phyloP scores from a whole-genome alignment of 2,113 vertebrate genomes.

The Addax nasomaculatus region DNA sequence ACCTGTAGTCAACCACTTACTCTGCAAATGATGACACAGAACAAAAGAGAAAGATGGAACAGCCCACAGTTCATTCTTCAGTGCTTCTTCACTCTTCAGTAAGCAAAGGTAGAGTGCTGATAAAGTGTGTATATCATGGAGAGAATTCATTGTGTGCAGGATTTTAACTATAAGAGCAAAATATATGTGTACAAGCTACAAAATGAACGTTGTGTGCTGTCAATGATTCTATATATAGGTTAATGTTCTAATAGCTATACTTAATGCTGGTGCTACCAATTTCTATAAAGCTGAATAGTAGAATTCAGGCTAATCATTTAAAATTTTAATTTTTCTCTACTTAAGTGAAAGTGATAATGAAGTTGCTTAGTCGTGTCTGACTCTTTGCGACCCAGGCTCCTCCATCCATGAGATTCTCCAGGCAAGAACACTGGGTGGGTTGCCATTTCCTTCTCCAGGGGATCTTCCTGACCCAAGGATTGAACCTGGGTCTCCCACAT shows the following conservation, averaged over 20 bases:
- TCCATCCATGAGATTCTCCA: background rate
- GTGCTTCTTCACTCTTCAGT: background rate
- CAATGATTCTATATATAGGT: background rate
- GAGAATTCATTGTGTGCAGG: background rate
- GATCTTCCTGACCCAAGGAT: background rate
- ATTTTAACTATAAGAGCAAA: background rate
- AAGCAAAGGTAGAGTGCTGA: background rate
- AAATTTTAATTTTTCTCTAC: background rate
- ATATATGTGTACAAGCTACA: background rate
- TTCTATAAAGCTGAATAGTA: background rate
- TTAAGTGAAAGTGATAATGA: background rate
- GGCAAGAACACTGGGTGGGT: background rate
- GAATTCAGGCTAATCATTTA: background rate
- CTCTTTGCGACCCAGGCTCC: rapidly evolving
- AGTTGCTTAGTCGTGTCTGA: background rate
- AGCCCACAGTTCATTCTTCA: background rate
- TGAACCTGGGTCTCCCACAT: background rate
- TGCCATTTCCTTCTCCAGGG: background rate
- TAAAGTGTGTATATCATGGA: background rate
- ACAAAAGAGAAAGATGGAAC: background rate
- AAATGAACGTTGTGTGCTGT: background rate
- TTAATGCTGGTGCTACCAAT: background rate
- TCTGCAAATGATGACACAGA: background rate
- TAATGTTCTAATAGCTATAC: background rate
- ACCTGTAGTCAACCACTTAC: background rate